A percentile compares a stretch with the other conserved stretches of the same genome.
Conservation (phyloP, 2,797 vertebrate genomes). For the Acropternis orthonyx region DNA sequence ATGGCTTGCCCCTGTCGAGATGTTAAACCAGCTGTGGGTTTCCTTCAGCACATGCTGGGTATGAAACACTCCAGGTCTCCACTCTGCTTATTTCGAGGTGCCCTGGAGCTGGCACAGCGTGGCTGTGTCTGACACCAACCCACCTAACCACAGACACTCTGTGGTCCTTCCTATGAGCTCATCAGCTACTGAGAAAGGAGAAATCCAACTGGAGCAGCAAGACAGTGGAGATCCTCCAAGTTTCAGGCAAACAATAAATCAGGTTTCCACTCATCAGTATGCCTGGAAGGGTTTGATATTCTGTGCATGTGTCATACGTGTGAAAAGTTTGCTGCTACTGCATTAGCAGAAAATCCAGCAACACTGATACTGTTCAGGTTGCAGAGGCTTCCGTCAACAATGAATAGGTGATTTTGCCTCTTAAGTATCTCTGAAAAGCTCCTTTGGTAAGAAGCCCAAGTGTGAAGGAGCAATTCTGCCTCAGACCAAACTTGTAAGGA, state of each 20-base stretch:
- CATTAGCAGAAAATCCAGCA: not conserved
- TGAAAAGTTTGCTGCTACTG: not conserved
- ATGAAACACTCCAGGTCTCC: not conserved
- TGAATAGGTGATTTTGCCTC: not conserved
- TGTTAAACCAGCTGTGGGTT: not conserved
- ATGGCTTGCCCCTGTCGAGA: not conserved
- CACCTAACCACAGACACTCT: not conserved
- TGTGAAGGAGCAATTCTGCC: not conserved
- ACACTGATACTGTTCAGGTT: not conserved
- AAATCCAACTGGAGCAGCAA: not conserved
- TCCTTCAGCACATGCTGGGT: not conserved
- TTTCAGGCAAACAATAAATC: not conserved
- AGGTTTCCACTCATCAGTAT: not conserved
- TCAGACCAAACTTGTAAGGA: slow-evolving; percentile 11
- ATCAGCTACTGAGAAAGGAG: not conserved
- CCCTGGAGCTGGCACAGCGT: not conserved
- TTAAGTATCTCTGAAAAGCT: slow-evolving; percentile 34
- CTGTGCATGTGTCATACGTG: not conserved
- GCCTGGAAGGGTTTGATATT: not conserved
- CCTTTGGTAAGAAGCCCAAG: slow-evolving; percentile 10
- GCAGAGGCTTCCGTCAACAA: not conserved
- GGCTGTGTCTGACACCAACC: not conserved
- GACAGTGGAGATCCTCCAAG: not conserved
- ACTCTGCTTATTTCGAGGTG: not conserved
- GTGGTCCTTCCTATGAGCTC: not conserved